phyloP scores from a whole-genome alignment of 2,797 vertebrate genomes.

The Acrossocheilus fasciatus region DNA sequence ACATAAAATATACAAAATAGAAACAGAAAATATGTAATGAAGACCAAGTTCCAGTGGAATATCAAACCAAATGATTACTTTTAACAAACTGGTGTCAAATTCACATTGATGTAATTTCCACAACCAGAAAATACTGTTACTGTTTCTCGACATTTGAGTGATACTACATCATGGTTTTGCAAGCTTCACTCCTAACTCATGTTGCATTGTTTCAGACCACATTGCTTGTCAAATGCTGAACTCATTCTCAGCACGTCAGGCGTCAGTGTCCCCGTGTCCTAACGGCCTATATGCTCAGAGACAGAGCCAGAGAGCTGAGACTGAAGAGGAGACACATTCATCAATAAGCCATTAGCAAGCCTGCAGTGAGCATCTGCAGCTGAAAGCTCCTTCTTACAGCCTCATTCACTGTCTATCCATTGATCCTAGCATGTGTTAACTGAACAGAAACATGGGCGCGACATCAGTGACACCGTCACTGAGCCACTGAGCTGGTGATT shows the following conservation, averaged over 20 bases:
- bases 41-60: background rate
- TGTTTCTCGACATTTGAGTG: background rate
- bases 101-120: background rate
- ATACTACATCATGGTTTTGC: background rate
- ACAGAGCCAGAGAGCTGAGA: conserved; percentile 56
- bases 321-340: conserved; percentile 61
- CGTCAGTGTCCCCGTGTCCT: conserved; percentile 53
- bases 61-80: too few relatives aligned
- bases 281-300: conserved; percentile 55
- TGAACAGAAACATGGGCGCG: conserved; percentile 35
- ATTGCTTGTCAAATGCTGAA: conserved; percentile 36
- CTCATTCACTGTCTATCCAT: conserved; percentile 58
- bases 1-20: too few relatives aligned
- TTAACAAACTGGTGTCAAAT: background rate
- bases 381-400: conserved; percentile 54
- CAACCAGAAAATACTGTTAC: background rate
- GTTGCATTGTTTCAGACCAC: conserved; percentile 23
- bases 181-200: conserved; percentile 19
- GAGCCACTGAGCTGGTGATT: conserved; percentile 1
- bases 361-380: conserved; percentile 51
- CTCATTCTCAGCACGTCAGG: conserved; percentile 50
- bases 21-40: too few relatives aligned
- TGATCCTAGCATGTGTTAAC: conserved; percentile 52
- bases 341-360: conserved; percentile 68
- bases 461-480: conserved; percentile 17